Base-by-base conservation (phyloP, 1,140 invertebrate genomes). In the Leptinotarsa defecta region DNA sequence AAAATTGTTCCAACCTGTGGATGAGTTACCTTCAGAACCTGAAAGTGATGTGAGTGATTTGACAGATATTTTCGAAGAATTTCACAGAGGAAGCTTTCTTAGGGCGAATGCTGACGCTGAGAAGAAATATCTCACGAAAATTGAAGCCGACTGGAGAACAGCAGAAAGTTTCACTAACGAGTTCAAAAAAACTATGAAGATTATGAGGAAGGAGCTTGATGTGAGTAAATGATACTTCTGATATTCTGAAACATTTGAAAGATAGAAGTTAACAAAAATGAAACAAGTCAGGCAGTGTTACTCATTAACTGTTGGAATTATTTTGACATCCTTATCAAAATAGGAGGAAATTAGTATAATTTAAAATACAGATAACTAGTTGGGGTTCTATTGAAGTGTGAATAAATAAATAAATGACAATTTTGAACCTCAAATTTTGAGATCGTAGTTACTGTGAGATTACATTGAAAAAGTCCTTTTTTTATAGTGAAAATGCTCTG, bases 61-160 rank as follows among this genome's bases (percentile, higher is more conserved):
- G 62, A 68, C 76, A 13, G 80, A 83, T 61, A 64, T 73, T 34
- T 82, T 83, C 67, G 79, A 81, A 57, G 81, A 84, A 20, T 75
- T 74, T 48, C 80, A 82, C 65, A 76, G 48, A 72, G 64, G 77
- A 13, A 80, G 78, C 62, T 83, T 78, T 52, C 52, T 80, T 3
- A 74, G 73, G 67, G 76, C 73, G 1, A 20, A 67, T 3, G 68
- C 77, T 19, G 74, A 71, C 19, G 61, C 75, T 22, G 70, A 68
- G 34, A 76, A 74, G 24, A 78, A 73, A 57, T 77, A 76, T 65
- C 63, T 80, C 71, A 75, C 74, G 1, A 84, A 81, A 73, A 48
- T 52, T 15, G 81, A 82, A 70, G 81, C 78, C 3, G 81, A 82
- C 74, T 17, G 71, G 27, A 76, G 75, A 27, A 79, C 79, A 3